Evolutionary conservation across 2,888 invertebrate species (phyloP).

Genomic region (Nasonovia ribisnigri): DNA sequence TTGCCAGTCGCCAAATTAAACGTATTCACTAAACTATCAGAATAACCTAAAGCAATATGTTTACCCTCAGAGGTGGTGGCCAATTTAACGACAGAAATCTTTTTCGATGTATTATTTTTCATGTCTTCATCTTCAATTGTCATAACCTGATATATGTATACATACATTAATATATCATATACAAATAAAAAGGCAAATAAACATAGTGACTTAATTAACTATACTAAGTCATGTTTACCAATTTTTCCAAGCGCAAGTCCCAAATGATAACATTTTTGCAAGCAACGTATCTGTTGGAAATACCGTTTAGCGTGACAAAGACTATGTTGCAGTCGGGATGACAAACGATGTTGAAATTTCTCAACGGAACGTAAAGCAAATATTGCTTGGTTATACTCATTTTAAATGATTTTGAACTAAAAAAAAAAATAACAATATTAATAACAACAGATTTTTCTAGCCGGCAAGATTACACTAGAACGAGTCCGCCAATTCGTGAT

Average conservation of each 20-base stretch:
- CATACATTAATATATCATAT: too few relatives aligned
- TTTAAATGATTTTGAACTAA: constrained; percentile 66
- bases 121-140: constrained; percentile 61
- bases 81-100: constrained; percentile 47
- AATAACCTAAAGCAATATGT: constrained; percentile 89
- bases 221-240: constrained; percentile 73
- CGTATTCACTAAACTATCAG: constrained; percentile 87
- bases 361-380: constrained; percentile 85
- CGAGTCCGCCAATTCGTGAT: neutral
- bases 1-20: constrained; percentile 84
- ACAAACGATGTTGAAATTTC: constrained; percentile 89
- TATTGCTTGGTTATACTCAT: constrained; percentile 97
- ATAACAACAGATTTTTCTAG: neutral
- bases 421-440: neutral
- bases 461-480: neutral
- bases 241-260: constrained; percentile 90
- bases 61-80: constrained; percentile 2
- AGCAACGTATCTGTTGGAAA: constrained; percentile 86
- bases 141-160: constrained; percentile 46
- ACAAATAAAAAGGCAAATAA: too few relatives aligned
- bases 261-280: constrained; percentile 94
- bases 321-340: constrained; percentile 83
- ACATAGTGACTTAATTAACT: neutral
- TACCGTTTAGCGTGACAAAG: constrained; percentile 80
- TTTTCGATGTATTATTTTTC: constrained; percentile 57